Percentiles rank a stretch among this genome's conserved stretches.
Evolutionary conservation across 2,888 invertebrate species (phyloP).

Genomic region (Lysandra bellargus): DNA sequence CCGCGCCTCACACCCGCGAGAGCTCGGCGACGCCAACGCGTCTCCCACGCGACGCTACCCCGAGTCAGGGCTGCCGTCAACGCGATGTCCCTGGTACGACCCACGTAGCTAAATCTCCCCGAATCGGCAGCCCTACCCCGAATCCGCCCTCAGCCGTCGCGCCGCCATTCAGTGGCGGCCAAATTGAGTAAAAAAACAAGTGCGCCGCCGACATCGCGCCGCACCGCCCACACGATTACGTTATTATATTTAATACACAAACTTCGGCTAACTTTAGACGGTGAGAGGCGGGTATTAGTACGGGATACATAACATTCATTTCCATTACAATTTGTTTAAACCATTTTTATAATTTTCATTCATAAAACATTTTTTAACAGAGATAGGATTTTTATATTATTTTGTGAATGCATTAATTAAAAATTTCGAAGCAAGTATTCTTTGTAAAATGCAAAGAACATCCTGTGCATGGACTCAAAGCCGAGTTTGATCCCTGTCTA

Average conservation of each 20-base stretch:
- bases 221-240: conserved; percentile 25
- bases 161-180: conserved; percentile 63
- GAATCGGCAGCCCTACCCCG: conserved; percentile 36
- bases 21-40: conserved; percentile 56
- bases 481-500: no score
- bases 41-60: conserved; percentile 68
- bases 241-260: conserved; percentile 28
- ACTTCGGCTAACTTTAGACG: not conserved
- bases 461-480: no score
- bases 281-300: not conserved
- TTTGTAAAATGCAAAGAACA: no score
- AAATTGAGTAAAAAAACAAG: conserved; percentile 56
- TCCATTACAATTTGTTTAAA: not conserved
- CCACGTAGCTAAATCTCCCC: not conserved
- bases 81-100: not conserved
- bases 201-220: conserved; percentile 28
- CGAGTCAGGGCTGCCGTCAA: not conserved
- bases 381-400: not conserved
- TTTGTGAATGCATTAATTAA: not conserved
- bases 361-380: not conserved
- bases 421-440: no score
- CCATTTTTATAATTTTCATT: not conserved
- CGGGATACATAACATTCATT: not conserved
- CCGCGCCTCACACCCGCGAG: conserved; percentile 42
- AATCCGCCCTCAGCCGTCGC: conserved; percentile 64